Conservation (phyloP, 2,797 vertebrate genomes). For the Decapterus maruadsi region DNA sequence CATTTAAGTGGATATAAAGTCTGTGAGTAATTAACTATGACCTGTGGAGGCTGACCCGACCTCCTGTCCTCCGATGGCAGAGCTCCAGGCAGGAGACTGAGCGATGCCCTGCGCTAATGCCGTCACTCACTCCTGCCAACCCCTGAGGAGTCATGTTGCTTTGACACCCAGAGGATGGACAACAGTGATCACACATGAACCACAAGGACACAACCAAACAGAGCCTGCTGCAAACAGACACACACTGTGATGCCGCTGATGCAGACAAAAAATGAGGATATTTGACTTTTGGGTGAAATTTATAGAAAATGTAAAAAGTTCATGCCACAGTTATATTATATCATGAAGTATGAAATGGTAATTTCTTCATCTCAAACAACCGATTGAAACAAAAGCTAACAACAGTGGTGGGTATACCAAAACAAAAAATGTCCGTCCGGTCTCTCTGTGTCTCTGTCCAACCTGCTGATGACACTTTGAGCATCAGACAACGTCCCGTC, state of each 20-base stretch:
- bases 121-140: slow-evolving; percentile 28
- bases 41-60: background rate
- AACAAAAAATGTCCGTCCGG: no score
- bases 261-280: background rate
- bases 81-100: slow-evolving; percentile 6
- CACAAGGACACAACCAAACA: slow-evolving; percentile 20
- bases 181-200: background rate
- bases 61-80: slow-evolving; percentile 13
- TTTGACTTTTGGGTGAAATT: no score
- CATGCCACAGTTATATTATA: no score
- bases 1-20: background rate
- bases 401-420: no score
- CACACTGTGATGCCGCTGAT: background rate
- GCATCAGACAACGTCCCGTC: no score
- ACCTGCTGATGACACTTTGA: no score
- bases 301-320: no score
- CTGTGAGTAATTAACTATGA: slow-evolving; percentile 3
- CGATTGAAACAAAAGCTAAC: no score
- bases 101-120: slow-evolving; percentile 8
- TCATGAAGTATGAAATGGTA: no score
- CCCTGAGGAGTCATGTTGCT: slow-evolving; percentile 6
- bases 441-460: no score
- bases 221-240: background rate
- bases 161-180: slow-evolving; percentile 23
- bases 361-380: no score